Evolutionary conservation across 2,113 vertebrate genomes (phyloP), one percentile per base, ranked within the genome.

Genomic region (Parus major): DNA sequence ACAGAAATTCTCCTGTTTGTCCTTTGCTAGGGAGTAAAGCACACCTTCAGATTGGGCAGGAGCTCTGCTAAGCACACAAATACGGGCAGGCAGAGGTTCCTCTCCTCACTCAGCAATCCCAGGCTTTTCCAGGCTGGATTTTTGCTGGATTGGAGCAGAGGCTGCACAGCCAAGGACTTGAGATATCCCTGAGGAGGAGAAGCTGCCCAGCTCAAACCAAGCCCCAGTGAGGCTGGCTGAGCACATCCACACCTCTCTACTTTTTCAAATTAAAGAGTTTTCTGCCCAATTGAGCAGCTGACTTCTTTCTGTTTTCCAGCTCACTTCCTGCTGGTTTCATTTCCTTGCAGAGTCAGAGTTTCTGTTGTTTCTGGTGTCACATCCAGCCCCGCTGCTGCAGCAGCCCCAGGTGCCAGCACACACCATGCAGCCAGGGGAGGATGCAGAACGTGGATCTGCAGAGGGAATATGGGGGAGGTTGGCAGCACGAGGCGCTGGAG

Each of bases 401-500:
- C 8, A 71, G 56, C 39, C 55, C 33, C 6, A 80, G 82, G 69
- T 59, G 80, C 21, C 93, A 71, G 81, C 23, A 61, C 82, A 31
- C 27, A 6, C 25, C 47, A 25, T 12, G 25, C 86, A 88, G 81
- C 72, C 82, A 47, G 41, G n/a, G 53, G 31, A 87, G 50, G 8
- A 31, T 11, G 47, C 86, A 41, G 70, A 47, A 16, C n/a, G 33
- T 1, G 2, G 60, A 19, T 64, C 83, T 60, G 72, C 83, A 69
- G 12, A 11, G 73, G 65, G 76, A 77, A 18, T 23, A 33, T 66
- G 95, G 87, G 66, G 87, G 91, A 95, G 91, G 87, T 3, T 95
- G 91, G 77, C 73, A 93, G 87, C 87, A 44, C 3, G 3, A 95
- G 70, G 91, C n/a, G 46, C 91, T 41, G 70, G 94, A 96, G 91